phyloP scores from a whole-genome alignment of 2,113 vertebrate genomes.

The Mixornis gularis region DNA sequence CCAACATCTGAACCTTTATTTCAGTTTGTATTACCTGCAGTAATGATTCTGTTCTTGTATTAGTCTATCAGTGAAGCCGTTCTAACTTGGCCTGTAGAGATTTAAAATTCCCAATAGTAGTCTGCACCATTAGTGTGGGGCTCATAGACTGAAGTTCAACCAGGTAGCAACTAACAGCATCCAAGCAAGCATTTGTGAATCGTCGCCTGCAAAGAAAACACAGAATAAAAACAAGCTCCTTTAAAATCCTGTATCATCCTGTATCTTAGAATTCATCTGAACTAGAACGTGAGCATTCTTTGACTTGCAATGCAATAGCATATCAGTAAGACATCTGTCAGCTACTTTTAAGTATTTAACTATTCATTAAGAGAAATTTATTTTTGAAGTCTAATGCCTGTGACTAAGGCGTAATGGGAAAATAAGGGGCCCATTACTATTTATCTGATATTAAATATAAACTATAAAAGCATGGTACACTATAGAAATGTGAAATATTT shows the following conservation, averaged over 20 bases:
- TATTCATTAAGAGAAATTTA: background rate
- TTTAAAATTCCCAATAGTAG: constrained; percentile 89
- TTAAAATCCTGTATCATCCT: background rate
- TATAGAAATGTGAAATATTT: background rate
- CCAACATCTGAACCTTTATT: constrained; percentile 11
- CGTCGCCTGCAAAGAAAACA: constrained; percentile 74
- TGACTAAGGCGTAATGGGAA: background rate
- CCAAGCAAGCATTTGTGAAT: constrained; percentile 91
- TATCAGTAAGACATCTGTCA: background rate
- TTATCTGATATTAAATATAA: background rate
- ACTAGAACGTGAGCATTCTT: background rate
- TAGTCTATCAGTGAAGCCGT: constrained; percentile 79
- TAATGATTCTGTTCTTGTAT: background rate
- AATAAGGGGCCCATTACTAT: background rate
- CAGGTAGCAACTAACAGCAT: constrained; percentile 91
- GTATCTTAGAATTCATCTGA: background rate
- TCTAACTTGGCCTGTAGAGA: constrained; percentile 93
- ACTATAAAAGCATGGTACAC: background rate
- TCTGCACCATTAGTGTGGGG: constrained; percentile 80
- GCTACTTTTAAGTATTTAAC: background rate
- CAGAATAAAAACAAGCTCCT: background rate
- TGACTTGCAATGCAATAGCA: background rate
- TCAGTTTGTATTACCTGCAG: background rate
- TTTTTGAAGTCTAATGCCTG: background rate
- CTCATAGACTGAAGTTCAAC: constrained; percentile 95